These are phyloP conservation scores for Zeugodacus cucurbitae DNA, from an alignment of 1,140 invertebrate genomes.

Conservation along the genomic window DNA sequence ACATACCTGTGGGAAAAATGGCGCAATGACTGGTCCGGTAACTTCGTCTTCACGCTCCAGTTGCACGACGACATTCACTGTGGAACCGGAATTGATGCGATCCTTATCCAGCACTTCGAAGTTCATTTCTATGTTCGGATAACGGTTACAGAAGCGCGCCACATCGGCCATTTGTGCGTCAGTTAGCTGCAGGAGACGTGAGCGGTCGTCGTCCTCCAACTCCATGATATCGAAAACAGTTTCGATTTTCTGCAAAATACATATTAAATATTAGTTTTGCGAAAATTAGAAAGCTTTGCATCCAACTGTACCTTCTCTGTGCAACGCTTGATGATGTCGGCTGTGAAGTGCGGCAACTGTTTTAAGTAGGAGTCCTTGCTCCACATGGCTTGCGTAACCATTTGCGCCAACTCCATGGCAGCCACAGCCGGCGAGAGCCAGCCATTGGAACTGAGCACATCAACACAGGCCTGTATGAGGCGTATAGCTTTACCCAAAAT, in stretches of 20 bases:
- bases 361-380: slow-evolving; percentile 97
- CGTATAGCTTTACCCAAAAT: slow-evolving; percentile 89
- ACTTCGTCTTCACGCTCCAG: slow-evolving; percentile 97
- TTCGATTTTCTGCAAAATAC: slow-evolving; percentile 78
- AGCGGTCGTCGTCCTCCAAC: slow-evolving; percentile 93
- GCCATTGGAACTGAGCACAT: slow-evolving; percentile 97
- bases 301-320: slow-evolving; percentile 75
- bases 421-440: slow-evolving; percentile 98
- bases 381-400: slow-evolving; percentile 99
- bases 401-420: slow-evolving; percentile 99
- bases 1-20: slow-evolving; percentile 92
- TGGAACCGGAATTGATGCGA: slow-evolving; percentile 79
- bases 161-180: slow-evolving; percentile 96
- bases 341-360: slow-evolving; percentile 95
- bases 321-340: slow-evolving; percentile 91
- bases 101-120: slow-evolving; percentile 92
- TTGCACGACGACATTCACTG: slow-evolving; percentile 89
- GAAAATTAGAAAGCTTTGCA: background rate
- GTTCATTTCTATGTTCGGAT: slow-evolving; percentile 97
- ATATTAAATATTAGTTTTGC: background rate
- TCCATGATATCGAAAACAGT: slow-evolving; percentile 99
- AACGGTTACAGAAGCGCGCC: slow-evolving; percentile 97
- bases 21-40: slow-evolving; percentile 96
- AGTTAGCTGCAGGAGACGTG: slow-evolving; percentile 84
- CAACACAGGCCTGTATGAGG: slow-evolving; percentile 98